Conservation (phyloP, 2,888 invertebrate species). For the Clitarchus hookeri region DNA sequence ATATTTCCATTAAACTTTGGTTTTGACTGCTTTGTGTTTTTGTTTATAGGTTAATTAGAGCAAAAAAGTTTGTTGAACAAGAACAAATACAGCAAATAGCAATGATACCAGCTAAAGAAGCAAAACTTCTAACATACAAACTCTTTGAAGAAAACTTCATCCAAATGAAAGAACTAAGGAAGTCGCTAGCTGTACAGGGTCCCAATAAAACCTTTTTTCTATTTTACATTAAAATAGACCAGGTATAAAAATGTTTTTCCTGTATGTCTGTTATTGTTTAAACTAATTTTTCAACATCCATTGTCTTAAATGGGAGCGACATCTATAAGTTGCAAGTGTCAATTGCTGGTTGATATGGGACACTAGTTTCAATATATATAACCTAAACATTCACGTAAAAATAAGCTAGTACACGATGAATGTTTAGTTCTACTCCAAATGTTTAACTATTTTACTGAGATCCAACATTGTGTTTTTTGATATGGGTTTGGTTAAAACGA, state of each 20-base stretch:
- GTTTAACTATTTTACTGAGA: too few relatives aligned
- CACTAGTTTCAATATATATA: too few relatives aligned
- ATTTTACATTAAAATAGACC: constrained; percentile 72
- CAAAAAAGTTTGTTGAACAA: constrained; percentile 84
- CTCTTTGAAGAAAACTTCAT: constrained; percentile 78
- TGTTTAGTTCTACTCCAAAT: too few relatives aligned
- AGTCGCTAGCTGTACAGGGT: constrained; percentile 67
- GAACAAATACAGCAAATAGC: constrained; percentile 89
- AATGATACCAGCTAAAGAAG: constrained; percentile 93
- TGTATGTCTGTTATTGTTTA: constrained; percentile 27
- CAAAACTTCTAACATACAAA: constrained; percentile 84
- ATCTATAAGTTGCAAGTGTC: too few relatives aligned
- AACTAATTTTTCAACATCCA: too few relatives aligned
- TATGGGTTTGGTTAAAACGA: too few relatives aligned
- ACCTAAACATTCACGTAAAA: too few relatives aligned
- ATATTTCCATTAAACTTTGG: too few relatives aligned
- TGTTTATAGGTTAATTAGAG: constrained; percentile 69
- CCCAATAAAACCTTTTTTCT: constrained; percentile 81
- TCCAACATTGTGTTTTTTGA: too few relatives aligned
- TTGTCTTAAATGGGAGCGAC: too few relatives aligned
- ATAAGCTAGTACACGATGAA: too few relatives aligned
- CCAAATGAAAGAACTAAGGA: constrained; percentile 73
- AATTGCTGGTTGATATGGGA: too few relatives aligned
- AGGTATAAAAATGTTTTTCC: constrained; percentile 52
- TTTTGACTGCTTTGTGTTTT: neutral